Percentiles rank a stretch among this genome's conserved stretches.
Conservation (phyloP, 1,140 invertebrate genomes). For the Bombus pyrosoma region DNA sequence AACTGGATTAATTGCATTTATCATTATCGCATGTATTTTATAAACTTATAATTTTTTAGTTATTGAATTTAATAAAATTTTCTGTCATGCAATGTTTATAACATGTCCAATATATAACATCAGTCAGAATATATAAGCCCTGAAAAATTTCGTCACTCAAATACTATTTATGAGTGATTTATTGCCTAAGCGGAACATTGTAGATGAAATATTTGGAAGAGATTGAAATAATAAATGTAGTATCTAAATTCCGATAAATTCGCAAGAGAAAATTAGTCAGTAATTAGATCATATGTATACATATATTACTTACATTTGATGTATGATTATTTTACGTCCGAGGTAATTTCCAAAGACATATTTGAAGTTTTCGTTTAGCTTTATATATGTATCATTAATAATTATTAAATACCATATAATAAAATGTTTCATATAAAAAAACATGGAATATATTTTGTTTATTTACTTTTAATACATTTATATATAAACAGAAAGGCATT, state of each 20-base stretch:
- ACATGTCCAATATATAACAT: not conserved
- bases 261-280: not conserved
- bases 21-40: not conserved
- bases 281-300: not conserved
- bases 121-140: not conserved
- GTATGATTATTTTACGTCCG: not conserved
- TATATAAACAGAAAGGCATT: not conserved
- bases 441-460: not conserved
- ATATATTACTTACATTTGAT: not conserved
- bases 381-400: not conserved
- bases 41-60: not conserved
- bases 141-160: not conserved
- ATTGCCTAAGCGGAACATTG: not conserved
- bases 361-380: not conserved
- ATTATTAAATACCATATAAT: not conserved
- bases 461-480: not conserved
- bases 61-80: not conserved
- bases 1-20: too few relatives aligned
- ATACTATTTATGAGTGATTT: not conserved
- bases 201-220: not conserved
- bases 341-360: not conserved
- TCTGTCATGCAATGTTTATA: not conserved
- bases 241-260: not conserved
- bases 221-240: not conserved
- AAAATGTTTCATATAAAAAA: slow-evolving; percentile 6